Conservation (phyloP, 1,140 invertebrate species). For the Physella acuta region DNA sequence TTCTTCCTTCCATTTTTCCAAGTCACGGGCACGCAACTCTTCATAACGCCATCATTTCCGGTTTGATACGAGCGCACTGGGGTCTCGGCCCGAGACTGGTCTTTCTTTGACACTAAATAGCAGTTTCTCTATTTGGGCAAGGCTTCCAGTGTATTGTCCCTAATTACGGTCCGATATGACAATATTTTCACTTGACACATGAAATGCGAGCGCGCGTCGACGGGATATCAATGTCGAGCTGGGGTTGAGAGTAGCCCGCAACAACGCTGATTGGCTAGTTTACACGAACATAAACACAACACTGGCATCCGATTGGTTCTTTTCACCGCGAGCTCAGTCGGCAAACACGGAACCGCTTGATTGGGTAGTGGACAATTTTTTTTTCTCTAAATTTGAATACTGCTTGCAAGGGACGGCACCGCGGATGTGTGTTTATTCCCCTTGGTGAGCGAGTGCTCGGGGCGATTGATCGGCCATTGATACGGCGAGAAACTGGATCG, state of each 20-base stretch:
- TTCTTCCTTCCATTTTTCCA: conserved; percentile 24
- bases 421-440: no score
- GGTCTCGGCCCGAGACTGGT: conserved; percentile 2
- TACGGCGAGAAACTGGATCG: no score
- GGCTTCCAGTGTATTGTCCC: conserved; percentile 7
- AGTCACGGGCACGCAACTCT: conserved; percentile 17
- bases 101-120: conserved; percentile 13
- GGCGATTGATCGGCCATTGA: no score
- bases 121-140: conserved; percentile 4
- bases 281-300: conserved; percentile 23
- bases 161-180: conserved; percentile 19
- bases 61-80: conserved; percentile 1
- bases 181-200: conserved; percentile 20
- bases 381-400: not conserved
- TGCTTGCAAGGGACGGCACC: no score
- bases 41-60: conserved; percentile 24
- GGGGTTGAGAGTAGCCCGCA: not conserved
- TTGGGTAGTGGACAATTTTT: not conserved
- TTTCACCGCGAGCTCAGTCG: not conserved
- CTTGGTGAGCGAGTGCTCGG: no score
- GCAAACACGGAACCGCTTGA: not conserved
- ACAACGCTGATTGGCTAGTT: conserved; percentile 15
- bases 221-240: not conserved
- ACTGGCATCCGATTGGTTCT: conserved; percentile 10
- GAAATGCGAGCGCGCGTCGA: not conserved